Evolutionary conservation across 2,888 invertebrate species (phyloP).

Genomic region (Linyphia triangularis): DNA sequence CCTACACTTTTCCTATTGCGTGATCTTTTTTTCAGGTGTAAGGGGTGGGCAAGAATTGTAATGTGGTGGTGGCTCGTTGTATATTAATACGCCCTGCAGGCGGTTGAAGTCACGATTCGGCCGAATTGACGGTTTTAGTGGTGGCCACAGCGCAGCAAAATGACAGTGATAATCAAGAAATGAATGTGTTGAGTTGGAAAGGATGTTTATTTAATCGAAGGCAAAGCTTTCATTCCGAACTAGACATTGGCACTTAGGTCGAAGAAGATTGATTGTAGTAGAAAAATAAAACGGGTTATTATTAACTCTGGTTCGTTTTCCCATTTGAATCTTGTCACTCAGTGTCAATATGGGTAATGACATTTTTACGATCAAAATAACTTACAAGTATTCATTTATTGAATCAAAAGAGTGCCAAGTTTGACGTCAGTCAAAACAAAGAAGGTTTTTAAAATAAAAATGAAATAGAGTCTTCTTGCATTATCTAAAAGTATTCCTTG

Average conservation of each 20-base stretch:
- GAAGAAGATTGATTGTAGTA: not conserved
- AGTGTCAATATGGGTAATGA: not conserved
- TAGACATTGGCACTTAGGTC: not conserved
- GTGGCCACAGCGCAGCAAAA: not conserved
- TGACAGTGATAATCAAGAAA: not conserved
- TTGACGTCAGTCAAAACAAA: too few species aligned
- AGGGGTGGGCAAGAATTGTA: slow-evolving; percentile 32
- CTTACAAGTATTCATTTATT: too few species aligned
- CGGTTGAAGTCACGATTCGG: not conserved
- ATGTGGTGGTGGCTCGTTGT: slow-evolving; percentile 4
- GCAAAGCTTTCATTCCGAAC: not conserved
- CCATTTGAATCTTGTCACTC: not conserved
- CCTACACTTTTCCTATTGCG: not conserved
- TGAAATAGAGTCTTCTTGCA: too few species aligned
- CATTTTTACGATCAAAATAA: not conserved
- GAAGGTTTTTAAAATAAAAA: too few species aligned
- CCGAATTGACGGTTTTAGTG: not conserved
- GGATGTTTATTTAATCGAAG: not conserved
- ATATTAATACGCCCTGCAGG: not conserved
- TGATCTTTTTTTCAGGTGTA: not conserved
- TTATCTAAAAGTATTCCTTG: too few species aligned
- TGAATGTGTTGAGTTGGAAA: not conserved
- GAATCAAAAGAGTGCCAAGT: too few species aligned
- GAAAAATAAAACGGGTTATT: not conserved
- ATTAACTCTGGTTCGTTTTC: not conserved